These are phyloP conservation scores for Pyxicephalus adspersus DNA, from an alignment of 2,113 vertebrate genomes.

Conservation along the genomic window DNA sequence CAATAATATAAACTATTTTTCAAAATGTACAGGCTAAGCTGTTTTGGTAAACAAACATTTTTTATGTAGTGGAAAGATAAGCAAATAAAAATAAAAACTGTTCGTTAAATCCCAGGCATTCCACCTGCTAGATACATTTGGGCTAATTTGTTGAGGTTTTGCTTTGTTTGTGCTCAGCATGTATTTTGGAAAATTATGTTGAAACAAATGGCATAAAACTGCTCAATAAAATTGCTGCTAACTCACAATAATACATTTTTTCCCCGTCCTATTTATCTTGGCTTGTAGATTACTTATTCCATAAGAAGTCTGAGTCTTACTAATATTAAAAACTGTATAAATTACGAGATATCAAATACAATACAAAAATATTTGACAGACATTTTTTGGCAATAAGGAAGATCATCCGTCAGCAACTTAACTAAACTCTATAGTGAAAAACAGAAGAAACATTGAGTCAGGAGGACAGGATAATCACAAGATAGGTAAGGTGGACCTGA, in stretches of 20 bases:
- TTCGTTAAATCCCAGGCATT: constrained; percentile 15
- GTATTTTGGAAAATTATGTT: not conserved
- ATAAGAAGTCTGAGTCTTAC: not conserved
- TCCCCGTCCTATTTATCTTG: not conserved
- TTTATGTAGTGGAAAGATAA: constrained; percentile 15
- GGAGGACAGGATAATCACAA: too few relatives aligned
- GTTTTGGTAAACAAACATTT: constrained; percentile 25
- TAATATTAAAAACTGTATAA: too few relatives aligned
- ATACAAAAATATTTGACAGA: too few relatives aligned
- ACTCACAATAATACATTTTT: not conserved
- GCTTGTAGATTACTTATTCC: not conserved
- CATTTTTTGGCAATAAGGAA: too few relatives aligned
- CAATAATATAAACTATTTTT: constrained; percentile 23
- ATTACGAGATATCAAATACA: too few relatives aligned
- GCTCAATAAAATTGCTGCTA: not conserved
- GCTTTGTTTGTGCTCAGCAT: constrained; percentile 2
- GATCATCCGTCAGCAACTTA: too few relatives aligned
- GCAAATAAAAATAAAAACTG: constrained; percentile 9
- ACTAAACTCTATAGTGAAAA: too few relatives aligned
- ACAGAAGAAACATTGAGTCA: too few relatives aligned
- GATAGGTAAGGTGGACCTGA: too few relatives aligned
- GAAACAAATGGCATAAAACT: constrained; percentile 22
- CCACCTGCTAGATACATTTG: constrained; percentile 3
- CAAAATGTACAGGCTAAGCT: constrained; percentile 12
- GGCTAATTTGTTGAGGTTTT: constrained; percentile 27